phyloP scores from a whole-genome alignment of 2,888 invertebrate genomes.

The Entomobrya multifasciata region DNA sequence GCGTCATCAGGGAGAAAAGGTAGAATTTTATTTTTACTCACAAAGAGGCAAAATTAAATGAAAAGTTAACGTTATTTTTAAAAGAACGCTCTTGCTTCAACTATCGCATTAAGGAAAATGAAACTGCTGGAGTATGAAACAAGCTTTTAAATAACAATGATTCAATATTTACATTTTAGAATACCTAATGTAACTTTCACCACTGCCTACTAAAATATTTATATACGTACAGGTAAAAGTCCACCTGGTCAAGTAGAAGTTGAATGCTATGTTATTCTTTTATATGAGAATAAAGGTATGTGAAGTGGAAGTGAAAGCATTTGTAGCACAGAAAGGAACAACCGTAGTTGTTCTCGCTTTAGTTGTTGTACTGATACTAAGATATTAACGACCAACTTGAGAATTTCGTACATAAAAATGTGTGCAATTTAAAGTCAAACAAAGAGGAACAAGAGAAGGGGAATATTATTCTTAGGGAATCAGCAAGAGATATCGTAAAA shows the following conservation, averaged over 20 bases:
- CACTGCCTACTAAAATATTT: neutral
- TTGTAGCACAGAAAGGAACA: neutral
- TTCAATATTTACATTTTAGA: slow-evolving; percentile 1
- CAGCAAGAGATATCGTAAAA: slow-evolving; percentile 12
- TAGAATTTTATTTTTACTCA: neutral
- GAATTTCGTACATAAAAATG: slow-evolving; percentile 12
- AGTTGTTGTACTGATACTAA: neutral
- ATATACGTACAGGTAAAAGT: neutral
- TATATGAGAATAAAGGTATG: neutral
- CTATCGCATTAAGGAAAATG: neutral
- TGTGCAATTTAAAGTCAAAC: neutral
- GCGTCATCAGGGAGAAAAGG: neutral
- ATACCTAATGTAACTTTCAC: neutral
- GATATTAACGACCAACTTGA: slow-evolving; percentile 40
- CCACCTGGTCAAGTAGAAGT: slow-evolving; percentile 18
- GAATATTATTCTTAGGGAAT: slow-evolving; percentile 30
- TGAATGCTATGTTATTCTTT: neutral
- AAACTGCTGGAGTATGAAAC: neutral
- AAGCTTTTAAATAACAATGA: neutral
- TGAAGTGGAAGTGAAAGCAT: neutral
- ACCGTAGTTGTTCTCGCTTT: neutral
- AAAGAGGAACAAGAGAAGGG: neutral
- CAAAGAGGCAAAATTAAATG: neutral
- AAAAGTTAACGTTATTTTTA: neutral
- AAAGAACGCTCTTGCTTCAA: neutral